These are phyloP conservation scores for Galerucella nymphaeae DNA, from an alignment of 2,888 invertebrate species.

Conservation along the genomic window DNA sequence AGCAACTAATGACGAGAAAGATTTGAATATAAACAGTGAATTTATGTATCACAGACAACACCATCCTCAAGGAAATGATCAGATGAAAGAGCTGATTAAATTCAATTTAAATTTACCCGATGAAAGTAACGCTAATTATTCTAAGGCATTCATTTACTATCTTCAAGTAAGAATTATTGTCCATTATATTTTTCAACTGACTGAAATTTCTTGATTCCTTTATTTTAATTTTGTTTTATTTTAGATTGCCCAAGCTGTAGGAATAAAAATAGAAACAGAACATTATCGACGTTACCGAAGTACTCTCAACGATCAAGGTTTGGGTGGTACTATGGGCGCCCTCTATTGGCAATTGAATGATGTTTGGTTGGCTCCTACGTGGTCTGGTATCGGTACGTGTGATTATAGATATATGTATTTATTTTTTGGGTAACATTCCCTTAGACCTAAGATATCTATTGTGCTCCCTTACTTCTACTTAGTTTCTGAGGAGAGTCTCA, in stretches of 20 bases:
- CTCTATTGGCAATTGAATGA: conserved; percentile 99
- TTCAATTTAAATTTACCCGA: conserved; percentile 72
- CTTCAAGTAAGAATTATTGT: conserved; percentile 84
- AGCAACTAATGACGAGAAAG: conserved; percentile 67
- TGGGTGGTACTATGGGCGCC: conserved; percentile 92
- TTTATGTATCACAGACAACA: conserved; percentile 88
- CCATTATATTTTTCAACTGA: not conserved
- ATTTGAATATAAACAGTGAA: conserved; percentile 69
- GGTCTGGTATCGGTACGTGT: conserved; percentile 85
- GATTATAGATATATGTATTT: too few relatives aligned
- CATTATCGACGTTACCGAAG: conserved; percentile 69
- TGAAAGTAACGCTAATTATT: conserved; percentile 68
- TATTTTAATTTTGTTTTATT: conserved; percentile 31
- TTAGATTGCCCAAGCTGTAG: conserved; percentile 89
- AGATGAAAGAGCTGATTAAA: conserved; percentile 72
- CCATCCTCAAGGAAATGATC: conserved; percentile 77
- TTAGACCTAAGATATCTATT: too few relatives aligned
- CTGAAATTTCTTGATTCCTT: too few relatives aligned
- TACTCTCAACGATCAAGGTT: conserved; percentile 65
- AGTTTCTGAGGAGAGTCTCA: too few relatives aligned
- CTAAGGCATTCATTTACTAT: conserved; percentile 80
- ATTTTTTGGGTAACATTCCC: too few relatives aligned
- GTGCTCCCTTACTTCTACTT: too few relatives aligned
- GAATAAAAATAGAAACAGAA: conserved; percentile 87
- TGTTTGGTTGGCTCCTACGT: conserved; percentile 97